These are phyloP conservation scores for Aleiodes sp. DNA, from an alignment of 1,140 invertebrate species.

Conservation along the genomic window DNA sequence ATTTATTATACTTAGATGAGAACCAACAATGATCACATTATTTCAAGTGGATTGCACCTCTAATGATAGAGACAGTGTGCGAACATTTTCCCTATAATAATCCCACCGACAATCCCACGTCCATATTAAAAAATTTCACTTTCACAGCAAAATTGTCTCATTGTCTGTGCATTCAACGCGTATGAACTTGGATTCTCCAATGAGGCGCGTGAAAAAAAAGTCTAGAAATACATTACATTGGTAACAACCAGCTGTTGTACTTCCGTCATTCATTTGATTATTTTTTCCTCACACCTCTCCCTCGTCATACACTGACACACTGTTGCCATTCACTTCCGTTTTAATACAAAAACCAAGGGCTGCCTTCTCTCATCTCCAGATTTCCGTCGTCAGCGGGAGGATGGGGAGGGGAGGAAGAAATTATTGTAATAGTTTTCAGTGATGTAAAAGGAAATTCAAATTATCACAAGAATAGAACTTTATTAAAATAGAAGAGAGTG, in stretches of 20 bases:
- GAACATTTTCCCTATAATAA: too few species aligned
- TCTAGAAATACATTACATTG: not conserved
- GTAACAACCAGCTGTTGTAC: not conserved
- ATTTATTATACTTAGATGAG: too few species aligned
- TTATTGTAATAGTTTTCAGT: not conserved
- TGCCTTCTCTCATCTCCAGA: not conserved
- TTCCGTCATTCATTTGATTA: not conserved
- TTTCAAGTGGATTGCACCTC: too few species aligned
- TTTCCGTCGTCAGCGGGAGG: not conserved
- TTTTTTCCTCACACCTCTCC: not conserved
- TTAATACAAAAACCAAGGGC: not conserved
- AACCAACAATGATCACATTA: too few species aligned
- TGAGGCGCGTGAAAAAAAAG: not conserved
- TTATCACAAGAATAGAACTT: too few species aligned
- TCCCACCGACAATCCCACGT: not conserved
- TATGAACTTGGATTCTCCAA: not conserved
- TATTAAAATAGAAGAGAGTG: too few species aligned
- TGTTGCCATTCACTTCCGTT: conserved; percentile 16
- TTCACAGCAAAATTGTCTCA: not conserved
- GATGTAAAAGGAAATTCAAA: too few species aligned
- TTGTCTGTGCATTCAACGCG: not conserved
- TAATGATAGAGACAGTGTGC: too few species aligned
- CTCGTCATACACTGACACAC: not conserved
- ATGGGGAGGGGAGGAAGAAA: not conserved
- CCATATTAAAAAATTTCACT: conserved; percentile 6